Conservation (phyloP, 1,140 invertebrate species). For the Drosophila carrolli region DNA sequence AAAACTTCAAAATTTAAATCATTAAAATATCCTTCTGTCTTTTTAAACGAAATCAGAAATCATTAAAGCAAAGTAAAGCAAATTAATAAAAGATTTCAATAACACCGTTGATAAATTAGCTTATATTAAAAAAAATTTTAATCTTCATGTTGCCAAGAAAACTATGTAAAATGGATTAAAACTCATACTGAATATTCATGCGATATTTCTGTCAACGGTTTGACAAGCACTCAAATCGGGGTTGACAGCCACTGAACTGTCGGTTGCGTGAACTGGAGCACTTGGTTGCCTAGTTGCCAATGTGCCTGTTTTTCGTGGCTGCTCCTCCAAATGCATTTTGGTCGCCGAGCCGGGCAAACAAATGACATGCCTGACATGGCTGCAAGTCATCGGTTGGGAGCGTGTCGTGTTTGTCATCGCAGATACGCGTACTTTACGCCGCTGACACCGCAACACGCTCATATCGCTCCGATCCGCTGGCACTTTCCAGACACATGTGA, state of each 20-base stretch:
- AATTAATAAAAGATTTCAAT: too few species aligned
- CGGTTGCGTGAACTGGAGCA: constrained; percentile 45
- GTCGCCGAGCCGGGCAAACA: constrained; percentile 7
- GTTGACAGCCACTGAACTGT: constrained; percentile 29
- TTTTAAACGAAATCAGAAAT: too few species aligned
- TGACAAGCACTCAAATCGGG: constrained; percentile 6
- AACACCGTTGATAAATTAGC: too few species aligned
- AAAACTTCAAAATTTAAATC: too few species aligned
- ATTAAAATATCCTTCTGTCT: too few species aligned
- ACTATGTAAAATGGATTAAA: not conserved
- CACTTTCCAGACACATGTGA: constrained; percentile 48
- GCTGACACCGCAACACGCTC: constrained; percentile 13
- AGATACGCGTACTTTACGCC: constrained; percentile 29
- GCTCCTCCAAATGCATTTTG: constrained; percentile 21
- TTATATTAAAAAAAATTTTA: too few species aligned
- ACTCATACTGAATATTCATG: not conserved
- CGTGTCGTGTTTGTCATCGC: constrained; percentile 50
- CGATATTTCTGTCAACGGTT: constrained; percentile 4
- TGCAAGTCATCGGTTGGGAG: constrained; percentile 39
- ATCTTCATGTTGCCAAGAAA: not conserved
- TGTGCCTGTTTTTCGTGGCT: not conserved
- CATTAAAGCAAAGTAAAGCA: too few species aligned
- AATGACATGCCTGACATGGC: constrained; percentile 44
- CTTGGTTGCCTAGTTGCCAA: constrained; percentile 25
- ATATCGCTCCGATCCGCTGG: too few species aligned